Conservation (phyloP, 2,113 vertebrate genomes). For the Sebastes fasciatus region DNA sequence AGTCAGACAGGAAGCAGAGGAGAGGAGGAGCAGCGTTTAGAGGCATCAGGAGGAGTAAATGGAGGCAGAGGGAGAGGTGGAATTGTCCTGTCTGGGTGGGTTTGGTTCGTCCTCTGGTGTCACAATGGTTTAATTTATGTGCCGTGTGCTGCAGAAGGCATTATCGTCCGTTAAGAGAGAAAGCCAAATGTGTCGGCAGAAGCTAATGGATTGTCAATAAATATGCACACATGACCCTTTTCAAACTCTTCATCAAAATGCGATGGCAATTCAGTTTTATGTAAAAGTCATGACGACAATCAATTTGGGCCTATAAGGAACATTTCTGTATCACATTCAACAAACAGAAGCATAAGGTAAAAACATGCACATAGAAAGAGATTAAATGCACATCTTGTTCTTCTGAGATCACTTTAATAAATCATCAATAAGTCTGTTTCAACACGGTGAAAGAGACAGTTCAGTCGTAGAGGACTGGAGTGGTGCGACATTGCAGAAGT, state of each 20-base stretch:
- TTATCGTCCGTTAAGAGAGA: not conserved
- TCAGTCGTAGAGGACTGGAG: too few species aligned
- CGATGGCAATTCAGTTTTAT: not conserved
- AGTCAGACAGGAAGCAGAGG: not conserved
- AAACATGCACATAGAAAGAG: not conserved
- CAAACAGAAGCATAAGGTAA: not conserved
- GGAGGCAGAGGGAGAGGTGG: slow-evolving; percentile 20
- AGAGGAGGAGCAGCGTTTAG: not conserved
- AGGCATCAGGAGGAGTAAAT: slow-evolving; percentile 1
- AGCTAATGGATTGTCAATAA: not conserved
- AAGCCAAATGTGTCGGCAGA: not conserved
- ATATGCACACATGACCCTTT: not conserved
- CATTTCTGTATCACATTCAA: not conserved
- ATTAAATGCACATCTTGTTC: not conserved
- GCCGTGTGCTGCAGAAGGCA: slow-evolving; percentile 12
- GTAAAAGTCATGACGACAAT: not conserved
- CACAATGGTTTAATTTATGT: slow-evolving; percentile 52
- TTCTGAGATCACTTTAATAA: not conserved
- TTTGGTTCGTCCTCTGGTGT: slow-evolving; percentile 55
- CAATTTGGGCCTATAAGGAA: too few species aligned
- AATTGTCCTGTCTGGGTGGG: slow-evolving; percentile 7
- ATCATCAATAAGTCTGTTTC: not conserved
- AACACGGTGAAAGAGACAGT: too few species aligned
- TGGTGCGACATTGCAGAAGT: not conserved
- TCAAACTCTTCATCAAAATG: not conserved